A percentile compares a stretch with the other conserved stretches of the same genome.
Evolutionary conservation across 2,113 vertebrate genomes (phyloP).

Genomic region (Lamprologus sp.): DNA sequence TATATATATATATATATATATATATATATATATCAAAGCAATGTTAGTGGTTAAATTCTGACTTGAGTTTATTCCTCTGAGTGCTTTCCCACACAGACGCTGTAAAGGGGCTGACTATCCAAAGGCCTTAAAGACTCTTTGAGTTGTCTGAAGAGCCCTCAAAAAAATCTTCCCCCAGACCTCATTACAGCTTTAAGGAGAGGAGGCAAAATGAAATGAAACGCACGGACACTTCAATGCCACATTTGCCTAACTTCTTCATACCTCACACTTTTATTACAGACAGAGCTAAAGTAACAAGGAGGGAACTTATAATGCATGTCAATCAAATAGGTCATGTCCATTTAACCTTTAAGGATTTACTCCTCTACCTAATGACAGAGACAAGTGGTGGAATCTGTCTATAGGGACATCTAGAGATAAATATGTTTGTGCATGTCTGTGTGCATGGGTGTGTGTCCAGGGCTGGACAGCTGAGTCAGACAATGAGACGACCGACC

Average conservation of each 20-base stretch:
- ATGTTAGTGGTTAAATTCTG: neutral
- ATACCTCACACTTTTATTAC: neutral
- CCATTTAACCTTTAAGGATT: neutral
- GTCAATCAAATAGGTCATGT: neutral
- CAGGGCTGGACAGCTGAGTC: conserved; percentile 29
- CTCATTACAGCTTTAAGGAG: conserved; percentile 57
- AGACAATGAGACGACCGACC: conserved; percentile 15
- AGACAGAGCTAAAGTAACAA: neutral
- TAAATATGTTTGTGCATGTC: neutral
- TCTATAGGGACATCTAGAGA: neutral
- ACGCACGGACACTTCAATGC: conserved; percentile 25
- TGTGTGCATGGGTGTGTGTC: neutral
- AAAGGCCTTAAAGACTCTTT: conserved; percentile 28
- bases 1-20: too few relatives aligned
- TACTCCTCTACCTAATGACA: neutral
- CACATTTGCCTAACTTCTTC: conserved; percentile 27
- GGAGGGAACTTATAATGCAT: neutral
- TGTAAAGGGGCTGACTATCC: conserved; percentile 12
- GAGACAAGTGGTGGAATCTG: neutral
- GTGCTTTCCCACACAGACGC: conserved; percentile 57
- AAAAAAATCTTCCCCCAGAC: conserved; percentile 39
- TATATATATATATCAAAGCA: neutral
- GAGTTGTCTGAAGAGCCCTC: conserved; percentile 61
- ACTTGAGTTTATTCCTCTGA: neutral
- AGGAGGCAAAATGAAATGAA: neutral